phyloP scores from a whole-genome alignment of 2,797 vertebrate species.

The Trichosurus vulpecula region DNA sequence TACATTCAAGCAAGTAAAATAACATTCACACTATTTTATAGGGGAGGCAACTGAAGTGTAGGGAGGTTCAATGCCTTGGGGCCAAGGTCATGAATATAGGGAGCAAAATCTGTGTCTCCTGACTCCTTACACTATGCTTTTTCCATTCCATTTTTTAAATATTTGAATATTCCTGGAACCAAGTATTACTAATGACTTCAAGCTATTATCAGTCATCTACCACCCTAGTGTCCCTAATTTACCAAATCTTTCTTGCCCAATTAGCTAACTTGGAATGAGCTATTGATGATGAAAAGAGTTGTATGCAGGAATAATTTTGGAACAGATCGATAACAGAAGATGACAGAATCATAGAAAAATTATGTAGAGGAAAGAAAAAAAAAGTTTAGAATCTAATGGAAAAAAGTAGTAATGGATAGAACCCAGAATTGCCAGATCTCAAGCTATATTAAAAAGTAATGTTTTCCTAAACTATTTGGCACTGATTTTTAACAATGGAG shows the following conservation, averaged over 20 bases:
- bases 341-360: background rate
- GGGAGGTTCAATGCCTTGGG: background rate
- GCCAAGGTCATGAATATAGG: background rate
- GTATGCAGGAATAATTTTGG: background rate
- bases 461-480: slow-evolving; percentile 1
- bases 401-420: background rate
- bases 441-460: background rate
- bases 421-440: background rate
- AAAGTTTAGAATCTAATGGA: background rate
- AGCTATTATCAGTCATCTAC: background rate
- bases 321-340: background rate
- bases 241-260: background rate
- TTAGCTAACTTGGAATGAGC: background rate
- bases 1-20: background rate
- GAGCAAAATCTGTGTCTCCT: background rate
- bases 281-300: background rate
- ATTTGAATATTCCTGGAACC: background rate
- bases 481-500: background rate
- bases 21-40: background rate
- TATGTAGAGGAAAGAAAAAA: background rate
- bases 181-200: background rate
- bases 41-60: background rate
- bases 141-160: background rate
- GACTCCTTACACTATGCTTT: background rate
- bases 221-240: background rate